These are phyloP conservation scores for Loris lydekkerianus DNA, from an alignment of 2,797 vertebrate species.

Conservation along the genomic window DNA sequence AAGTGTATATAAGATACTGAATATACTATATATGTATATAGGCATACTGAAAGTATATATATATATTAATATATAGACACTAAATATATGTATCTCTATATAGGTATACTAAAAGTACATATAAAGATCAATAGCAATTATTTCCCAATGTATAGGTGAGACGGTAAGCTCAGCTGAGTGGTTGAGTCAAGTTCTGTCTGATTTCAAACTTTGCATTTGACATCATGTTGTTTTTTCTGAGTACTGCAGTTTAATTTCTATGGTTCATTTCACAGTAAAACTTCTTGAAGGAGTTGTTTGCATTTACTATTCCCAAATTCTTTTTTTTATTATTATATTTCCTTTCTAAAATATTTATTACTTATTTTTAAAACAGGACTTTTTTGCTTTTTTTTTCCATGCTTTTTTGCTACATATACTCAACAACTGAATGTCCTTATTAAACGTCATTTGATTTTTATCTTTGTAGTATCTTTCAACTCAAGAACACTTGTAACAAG, in stretches of 20 bases:
- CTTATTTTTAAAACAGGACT: neutral
- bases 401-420: neutral
- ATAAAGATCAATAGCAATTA: neutral
- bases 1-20: neutral
- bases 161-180: neutral
- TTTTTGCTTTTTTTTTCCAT: neutral
- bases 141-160: neutral
- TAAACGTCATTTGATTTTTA: neutral
- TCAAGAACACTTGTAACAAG: neutral
- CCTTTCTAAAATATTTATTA: neutral
- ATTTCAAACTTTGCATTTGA: neutral
- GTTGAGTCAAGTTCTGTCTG: neutral
- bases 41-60: too few relatives aligned
- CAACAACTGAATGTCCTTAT: neutral
- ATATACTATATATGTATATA: too few relatives aligned
- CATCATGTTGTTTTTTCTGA: neutral
- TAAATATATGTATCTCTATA: too few relatives aligned
- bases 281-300: neutral
- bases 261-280: neutral
- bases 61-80: too few relatives aligned
- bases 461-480: constrained; percentile 2
- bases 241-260: neutral
- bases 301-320: neutral
- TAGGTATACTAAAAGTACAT: too few relatives aligned
- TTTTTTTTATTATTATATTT: neutral